Conservation (phyloP, 2,113 vertebrate genomes). For the Tretioscincus oriximinensis region DNA sequence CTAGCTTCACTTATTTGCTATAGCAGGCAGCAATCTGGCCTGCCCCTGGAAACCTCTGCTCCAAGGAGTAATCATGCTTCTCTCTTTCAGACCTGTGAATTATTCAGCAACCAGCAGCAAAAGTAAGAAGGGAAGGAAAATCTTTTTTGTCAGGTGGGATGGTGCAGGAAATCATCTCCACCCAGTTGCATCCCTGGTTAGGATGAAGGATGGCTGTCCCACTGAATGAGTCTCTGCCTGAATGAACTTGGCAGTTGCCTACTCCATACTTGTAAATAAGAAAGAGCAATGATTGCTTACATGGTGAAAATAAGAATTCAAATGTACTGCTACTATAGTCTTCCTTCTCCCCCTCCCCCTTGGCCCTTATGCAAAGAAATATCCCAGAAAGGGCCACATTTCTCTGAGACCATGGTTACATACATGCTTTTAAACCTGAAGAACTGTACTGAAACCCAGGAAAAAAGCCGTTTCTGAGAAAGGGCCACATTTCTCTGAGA, state of each 20-base stretch:
- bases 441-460: no score
- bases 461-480: no score
- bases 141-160: neutral
- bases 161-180: neutral
- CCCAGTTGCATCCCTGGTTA: neutral
- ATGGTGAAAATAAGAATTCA: neutral
- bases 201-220: constrained; percentile 3
- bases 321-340: no score
- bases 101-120: neutral
- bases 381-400: no score
- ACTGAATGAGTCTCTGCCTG: neutral
- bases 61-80: neutral
- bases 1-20: neutral
- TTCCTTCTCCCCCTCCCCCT: no score
- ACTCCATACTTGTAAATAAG: neutral
- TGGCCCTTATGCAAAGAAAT: no score
- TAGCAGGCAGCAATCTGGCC: neutral
- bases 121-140: neutral
- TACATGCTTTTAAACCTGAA: no score
- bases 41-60: neutral
- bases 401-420: no score
- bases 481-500: no score
- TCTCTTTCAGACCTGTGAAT: neutral
- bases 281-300: neutral
- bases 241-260: no score